phyloP scores from a whole-genome alignment of 2,113 vertebrate genomes.

The Oreochromis spilurus region DNA sequence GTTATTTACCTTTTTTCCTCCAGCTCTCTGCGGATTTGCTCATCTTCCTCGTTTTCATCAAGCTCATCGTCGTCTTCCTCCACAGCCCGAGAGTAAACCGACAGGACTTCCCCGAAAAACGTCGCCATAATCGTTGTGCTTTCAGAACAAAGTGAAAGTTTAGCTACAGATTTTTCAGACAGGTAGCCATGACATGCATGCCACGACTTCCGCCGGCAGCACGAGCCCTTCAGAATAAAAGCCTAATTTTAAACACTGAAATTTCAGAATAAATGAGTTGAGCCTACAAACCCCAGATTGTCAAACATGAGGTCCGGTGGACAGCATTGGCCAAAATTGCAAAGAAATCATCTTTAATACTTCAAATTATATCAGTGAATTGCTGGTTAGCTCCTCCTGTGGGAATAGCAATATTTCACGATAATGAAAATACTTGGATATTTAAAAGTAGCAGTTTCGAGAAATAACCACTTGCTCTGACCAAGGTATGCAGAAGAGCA shows the following conservation, averaged over 20 bases:
- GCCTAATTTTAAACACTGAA: fast-evolving
- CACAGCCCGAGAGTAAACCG: slow-evolving; percentile 72
- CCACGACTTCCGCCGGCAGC: background rate
- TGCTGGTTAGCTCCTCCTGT: background rate
- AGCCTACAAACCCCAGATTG: background rate
- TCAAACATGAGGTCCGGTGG: background rate
- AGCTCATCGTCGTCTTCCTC: slow-evolving; percentile 73
- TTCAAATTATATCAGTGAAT: background rate
- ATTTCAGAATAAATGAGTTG: background rate
- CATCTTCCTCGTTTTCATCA: slow-evolving; percentile 70
- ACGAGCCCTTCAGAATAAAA: slow-evolving; percentile 15
- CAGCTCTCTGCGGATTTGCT: slow-evolving; percentile 66
- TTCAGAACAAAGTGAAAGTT: slow-evolving; percentile 9
- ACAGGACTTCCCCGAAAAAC: slow-evolving; percentile 76
- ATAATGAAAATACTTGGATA: background rate
- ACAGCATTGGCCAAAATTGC: background rate
- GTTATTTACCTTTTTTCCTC: slow-evolving; percentile 61
- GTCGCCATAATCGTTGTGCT: slow-evolving; percentile 62
- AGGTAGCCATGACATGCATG: background rate
- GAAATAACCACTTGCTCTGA: background rate
- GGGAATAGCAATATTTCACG: background rate
- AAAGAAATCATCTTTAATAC: background rate
- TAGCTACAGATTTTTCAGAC: background rate
- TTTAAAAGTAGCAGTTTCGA: background rate
- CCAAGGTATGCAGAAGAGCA: background rate